These are phyloP conservation scores for Labeo calbasu DNA, from an alignment of 2,797 vertebrate genomes.

Conservation along the genomic window DNA sequence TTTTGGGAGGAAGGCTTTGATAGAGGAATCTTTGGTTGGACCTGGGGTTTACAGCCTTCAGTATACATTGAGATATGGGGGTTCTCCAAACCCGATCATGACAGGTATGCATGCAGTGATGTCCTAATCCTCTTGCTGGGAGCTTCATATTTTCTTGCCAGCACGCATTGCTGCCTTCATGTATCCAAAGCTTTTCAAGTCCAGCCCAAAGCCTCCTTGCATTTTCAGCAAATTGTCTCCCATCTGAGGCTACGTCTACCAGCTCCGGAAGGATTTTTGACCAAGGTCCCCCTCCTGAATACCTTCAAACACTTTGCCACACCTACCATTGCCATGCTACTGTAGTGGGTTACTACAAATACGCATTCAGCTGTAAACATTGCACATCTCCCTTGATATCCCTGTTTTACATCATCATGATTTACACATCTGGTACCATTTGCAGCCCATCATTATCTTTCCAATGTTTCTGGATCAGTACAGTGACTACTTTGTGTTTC, in stretches of 20 bases:
- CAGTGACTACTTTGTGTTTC: not conserved
- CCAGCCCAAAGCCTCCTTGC: conserved; percentile 85
- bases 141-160: conserved; percentile 83
- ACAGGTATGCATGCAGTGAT: conserved; percentile 84
- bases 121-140: conserved; percentile 88
- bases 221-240: conserved; percentile 79
- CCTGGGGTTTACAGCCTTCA: conserved; percentile 68
- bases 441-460: conserved; percentile 41
- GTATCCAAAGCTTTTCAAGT: conserved; percentile 82
- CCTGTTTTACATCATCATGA: conserved; percentile 31
- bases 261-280: conserved; percentile 99
- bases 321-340: conserved; percentile 87
- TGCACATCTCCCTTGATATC: conserved; percentile 80
- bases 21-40: conserved; percentile 81
- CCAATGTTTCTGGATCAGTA: conserved; percentile 39
- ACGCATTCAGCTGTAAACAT: conserved; percentile 60
- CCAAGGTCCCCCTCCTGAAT: conserved; percentile 94
- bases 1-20: conserved; percentile 83
- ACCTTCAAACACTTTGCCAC: conserved; percentile 95
- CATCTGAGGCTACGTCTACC: conserved; percentile 87
- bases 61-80: conserved; percentile 63
- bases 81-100: conserved; percentile 71
- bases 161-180: conserved; percentile 84
- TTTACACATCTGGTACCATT: conserved; percentile 32
- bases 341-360: conserved; percentile 82